phyloP scores from a whole-genome alignment of 1,140 invertebrate species.

The Battus philenor region DNA sequence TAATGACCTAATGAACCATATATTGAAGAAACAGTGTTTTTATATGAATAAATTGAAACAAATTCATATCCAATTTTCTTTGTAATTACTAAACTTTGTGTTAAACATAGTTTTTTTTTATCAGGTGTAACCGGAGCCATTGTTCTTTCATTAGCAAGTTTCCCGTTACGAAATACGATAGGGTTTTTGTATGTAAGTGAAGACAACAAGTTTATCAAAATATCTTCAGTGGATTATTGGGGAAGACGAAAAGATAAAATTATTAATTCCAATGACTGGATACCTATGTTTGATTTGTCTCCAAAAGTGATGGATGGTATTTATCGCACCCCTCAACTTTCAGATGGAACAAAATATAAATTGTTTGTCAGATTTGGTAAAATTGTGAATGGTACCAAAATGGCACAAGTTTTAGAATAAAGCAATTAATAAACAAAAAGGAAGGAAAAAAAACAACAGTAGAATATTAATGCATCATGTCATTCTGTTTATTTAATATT shows the following conservation, averaged over 20 bases:
- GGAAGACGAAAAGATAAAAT: constrained; percentile 74
- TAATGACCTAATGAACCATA: too few species aligned
- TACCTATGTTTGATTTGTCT: constrained; percentile 61
- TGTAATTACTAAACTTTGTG: too few species aligned
- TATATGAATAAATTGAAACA: too few species aligned
- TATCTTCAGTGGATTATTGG: constrained; percentile 77
- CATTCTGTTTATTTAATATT: constrained; percentile 57
- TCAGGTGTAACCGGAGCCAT: constrained; percentile 60
- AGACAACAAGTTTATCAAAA: constrained; percentile 68
- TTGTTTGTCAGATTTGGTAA: constrained; percentile 54
- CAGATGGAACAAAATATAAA: constrained; percentile 59
- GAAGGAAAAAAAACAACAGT: constrained; percentile 25
- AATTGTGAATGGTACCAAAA: constrained; percentile 47
- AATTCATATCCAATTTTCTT: too few species aligned
- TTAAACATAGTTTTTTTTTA: too few species aligned
- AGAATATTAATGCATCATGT: constrained; percentile 27
- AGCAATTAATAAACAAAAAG: neutral
- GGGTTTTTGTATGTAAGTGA: constrained; percentile 77
- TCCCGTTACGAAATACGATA: constrained; percentile 70
- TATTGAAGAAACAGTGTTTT: too few species aligned
- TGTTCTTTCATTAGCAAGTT: constrained; percentile 50
- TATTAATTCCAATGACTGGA: constrained; percentile 63
- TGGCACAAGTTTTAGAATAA: constrained; percentile 58
- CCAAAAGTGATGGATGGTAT: constrained; percentile 44
- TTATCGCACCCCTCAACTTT: constrained; percentile 48